Evolutionary conservation across 2,888 invertebrate genomes (phyloP).

Genomic region (Sarcophaga rosellei): DNA sequence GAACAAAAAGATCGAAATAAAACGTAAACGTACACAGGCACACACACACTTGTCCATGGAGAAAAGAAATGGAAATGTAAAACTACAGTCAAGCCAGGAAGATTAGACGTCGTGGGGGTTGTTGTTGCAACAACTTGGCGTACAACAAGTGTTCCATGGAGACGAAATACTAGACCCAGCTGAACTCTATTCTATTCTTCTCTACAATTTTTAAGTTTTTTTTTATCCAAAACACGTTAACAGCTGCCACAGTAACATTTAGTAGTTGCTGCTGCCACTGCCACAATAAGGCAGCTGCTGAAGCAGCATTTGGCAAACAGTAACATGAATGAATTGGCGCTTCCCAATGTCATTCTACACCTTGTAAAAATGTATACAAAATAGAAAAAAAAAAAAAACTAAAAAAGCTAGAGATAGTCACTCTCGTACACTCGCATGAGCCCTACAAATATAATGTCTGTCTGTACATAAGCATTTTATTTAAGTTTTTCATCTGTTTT

Average conservation of each 20-base stretch:
- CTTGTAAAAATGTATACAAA: conserved; percentile 73
- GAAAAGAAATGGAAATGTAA: too few relatives aligned
- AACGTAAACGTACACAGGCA: not conserved
- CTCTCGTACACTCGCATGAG: conserved; percentile 19
- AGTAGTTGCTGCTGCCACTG: conserved; percentile 2
- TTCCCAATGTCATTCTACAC: conserved; percentile 78
- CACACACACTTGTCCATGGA: not conserved
- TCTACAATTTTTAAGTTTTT: not conserved
- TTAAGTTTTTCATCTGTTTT: not conserved
- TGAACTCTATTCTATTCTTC: conserved; percentile 23
- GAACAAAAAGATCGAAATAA: too few relatives aligned
- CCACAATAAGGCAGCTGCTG: conserved; percentile 1
- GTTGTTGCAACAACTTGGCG: conserved; percentile 14
- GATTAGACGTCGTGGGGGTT: conserved; percentile 20
- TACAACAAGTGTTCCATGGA: conserved; percentile 66
- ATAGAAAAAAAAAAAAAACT: conserved; percentile 68
- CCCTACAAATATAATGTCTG: conserved; percentile 23
- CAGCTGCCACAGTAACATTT: conserved; percentile 42
- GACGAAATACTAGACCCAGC: conserved; percentile 26
- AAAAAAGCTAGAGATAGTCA: not conserved
- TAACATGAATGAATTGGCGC: conserved; percentile 74
- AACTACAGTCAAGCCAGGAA: conserved; percentile 12
- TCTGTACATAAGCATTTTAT: conserved; percentile 24
- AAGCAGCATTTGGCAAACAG: conserved; percentile 19
- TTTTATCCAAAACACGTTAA: conserved; percentile 1